Base-by-base conservation (phyloP, 2,888 invertebrate genomes). In the Euplexia lucipara region DNA sequence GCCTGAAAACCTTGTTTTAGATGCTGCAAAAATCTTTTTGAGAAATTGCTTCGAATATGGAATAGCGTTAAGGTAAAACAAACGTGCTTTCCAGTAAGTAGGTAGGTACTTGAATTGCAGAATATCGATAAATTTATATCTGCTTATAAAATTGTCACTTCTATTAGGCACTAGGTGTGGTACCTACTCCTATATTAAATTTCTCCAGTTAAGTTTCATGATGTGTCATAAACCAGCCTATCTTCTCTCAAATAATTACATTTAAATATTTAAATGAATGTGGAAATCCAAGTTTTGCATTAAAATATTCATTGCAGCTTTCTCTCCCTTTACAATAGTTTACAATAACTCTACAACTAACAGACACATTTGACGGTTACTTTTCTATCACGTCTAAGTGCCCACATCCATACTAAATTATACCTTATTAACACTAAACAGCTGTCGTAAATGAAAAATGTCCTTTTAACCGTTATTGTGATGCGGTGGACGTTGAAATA, bases 401-500 rank as follows among this genome's bases (percentile, higher is more conserved):
- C 45, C 47, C 59, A 70, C 74, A 67, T 70, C 52, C 56, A 76
- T 48, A 76, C 49, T 5, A 26, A 26, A 26, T 56, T 76, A 70
- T 22, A 54, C 47, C 18, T 62, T 20, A 75, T 77, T 71, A 72
- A 59, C 72, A 72, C 54, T 62, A 69, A 71, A 70, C 51, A 18
- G 37, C 57, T 39, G 62, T 57, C 45, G 49, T 73, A 63, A 79
- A 75, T 69, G 70, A 79, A 81, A 63, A 68, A 71, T 67, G 61
- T 68, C 59, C 56, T 68, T 76, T 57, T 49, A 60, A 65, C 59
- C 51, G 58, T 72, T 75, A 75, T 76, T 67, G 52, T 62, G 61
- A 79, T 75, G 79, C 70, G 37, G 26, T 32, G 34, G 59, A 71
- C 78, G 78, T 82, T 71, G 52, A 79, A 70, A 75, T 79, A 79